Evolutionary conservation across 2,113 vertebrate genomes (phyloP), one percentile per base, ranked within the genome.

Genomic region (Aptenodytes forsteri): DNA sequence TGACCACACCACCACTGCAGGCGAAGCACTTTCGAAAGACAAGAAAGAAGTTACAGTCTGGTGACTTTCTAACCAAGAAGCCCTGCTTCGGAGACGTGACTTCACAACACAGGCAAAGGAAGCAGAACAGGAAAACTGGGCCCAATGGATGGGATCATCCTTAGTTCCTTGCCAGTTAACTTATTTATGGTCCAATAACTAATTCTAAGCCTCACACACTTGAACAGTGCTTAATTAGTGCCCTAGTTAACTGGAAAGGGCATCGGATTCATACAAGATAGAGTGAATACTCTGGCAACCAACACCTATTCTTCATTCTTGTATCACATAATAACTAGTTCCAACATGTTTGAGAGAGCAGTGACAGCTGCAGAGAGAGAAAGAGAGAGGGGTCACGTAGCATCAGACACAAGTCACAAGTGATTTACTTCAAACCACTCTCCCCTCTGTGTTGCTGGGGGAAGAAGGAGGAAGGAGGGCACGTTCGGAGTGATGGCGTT

Each of bases 181-280:
- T 93, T 23, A 52, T 29, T 78, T 46, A 56, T 46, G 66, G 55
- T 38, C 70, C 83, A 95, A 2, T 49, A 88, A 75, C 23, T 62
- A 90, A 81, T 56, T 90, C 42, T 20, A 83, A 89, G 56, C 87
- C 84, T 95, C 91, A 80, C 2, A 0, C 52, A 72, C 40, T 71
- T 82, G 44, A 61, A 91, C 7, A 22, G 36, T 54, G 81, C 46
- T 96, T 94, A 92, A 92, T 94, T 93, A 87, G 44, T 89, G 90
- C 52, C 64, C 91, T 7, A 58, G 76, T 91, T 91, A 77, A 82
- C 46, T 67, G 56, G 32, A 64, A 81, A 88, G 29, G 44, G 50
- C 44, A 64, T 3, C 2, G 14, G 80, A 93, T 71, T 84, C 67
- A 22, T 9, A 76, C 36, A 78, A 92, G 66, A 72, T 12, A 34